These are phyloP conservation scores for Sycobia sp. DNA, from an alignment of 1,140 invertebrate genomes.

Conservation along the genomic window DNA sequence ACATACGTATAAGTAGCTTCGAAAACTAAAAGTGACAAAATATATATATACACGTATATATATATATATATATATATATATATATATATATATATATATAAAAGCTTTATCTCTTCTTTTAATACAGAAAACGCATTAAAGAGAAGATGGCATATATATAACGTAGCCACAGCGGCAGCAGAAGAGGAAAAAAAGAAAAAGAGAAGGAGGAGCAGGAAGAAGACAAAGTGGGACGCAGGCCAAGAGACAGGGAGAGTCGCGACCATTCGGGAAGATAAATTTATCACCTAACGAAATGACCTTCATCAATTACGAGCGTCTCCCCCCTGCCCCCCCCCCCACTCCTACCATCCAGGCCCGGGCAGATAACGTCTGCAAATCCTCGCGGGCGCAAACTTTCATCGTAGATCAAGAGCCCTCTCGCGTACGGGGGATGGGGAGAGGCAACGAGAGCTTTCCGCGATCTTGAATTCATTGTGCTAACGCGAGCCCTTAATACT, in stretches of 20 bases:
- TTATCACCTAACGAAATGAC: conserved; percentile 41
- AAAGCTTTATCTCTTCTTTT: too few relatives aligned
- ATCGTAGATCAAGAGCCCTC: conserved; percentile 48
- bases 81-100: too few relatives aligned
- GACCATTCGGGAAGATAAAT: conserved; percentile 19
- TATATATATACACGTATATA: too few relatives aligned
- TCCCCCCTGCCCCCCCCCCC: too few relatives aligned
- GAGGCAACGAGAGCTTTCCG: conserved; percentile 38
- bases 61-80: too few relatives aligned
- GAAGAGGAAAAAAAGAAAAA: too few relatives aligned
- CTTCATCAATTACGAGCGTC: conserved; percentile 51
- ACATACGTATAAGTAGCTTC: too few relatives aligned
- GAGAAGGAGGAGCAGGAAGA: neutral
- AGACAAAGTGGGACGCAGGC: neutral
- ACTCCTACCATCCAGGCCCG: conserved; percentile 36
- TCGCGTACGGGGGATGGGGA: neutral
- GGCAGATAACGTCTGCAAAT: conserved; percentile 56
- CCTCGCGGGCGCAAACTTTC: conserved; percentile 49
- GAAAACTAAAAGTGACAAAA: neutral
- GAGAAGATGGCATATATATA: neutral
- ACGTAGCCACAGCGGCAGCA: too few relatives aligned
- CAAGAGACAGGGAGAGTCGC: neutral
- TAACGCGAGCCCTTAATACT: conserved; percentile 25
- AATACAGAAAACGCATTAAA: neutral
- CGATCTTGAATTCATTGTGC: conserved; percentile 34